Percentiles rank a stretch among this genome's conserved stretches.
These are phyloP conservation scores for Conus canariensis DNA, from an alignment of 2,888 invertebrate species.

Conservation along the genomic window DNA sequence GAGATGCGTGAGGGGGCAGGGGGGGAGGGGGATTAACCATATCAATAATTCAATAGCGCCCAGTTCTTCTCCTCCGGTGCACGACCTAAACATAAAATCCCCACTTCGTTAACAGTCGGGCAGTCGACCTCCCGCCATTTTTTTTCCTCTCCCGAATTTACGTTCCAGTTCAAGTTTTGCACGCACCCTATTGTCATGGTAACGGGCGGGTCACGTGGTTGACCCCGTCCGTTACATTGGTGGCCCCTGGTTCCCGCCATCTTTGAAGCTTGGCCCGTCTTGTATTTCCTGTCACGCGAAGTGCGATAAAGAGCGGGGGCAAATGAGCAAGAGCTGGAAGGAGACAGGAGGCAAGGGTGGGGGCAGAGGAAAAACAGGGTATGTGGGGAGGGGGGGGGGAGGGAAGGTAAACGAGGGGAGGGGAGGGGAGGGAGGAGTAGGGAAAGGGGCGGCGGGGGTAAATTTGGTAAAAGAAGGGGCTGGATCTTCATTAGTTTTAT, in stretches of 20 bases:
- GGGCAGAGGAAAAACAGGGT: neutral
- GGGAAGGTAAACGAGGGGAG: neutral
- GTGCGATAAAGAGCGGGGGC: neutral
- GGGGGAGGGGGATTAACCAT: neutral
- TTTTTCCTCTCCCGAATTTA: neutral
- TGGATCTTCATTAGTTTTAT: too few species aligned
- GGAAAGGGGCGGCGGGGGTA: neutral
- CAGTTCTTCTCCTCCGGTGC: too few species aligned
- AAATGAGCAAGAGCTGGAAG: neutral
- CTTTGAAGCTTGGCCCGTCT: slow-evolving; percentile 9
- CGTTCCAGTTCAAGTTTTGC: slow-evolving; percentile 18
- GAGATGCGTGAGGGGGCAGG: neutral
- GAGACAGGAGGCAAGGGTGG: neutral
- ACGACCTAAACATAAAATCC: too few species aligned
- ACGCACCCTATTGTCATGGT: slow-evolving; percentile 28
- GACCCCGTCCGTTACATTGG: slow-evolving; percentile 27
- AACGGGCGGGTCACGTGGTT: slow-evolving; percentile 22
- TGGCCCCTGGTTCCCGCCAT: neutral
- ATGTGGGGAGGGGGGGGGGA: neutral
- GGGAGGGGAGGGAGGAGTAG: neutral
- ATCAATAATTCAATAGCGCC: too few species aligned
- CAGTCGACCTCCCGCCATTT: neutral
- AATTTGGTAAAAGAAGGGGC: too few species aligned
- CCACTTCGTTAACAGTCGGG: too few species aligned
- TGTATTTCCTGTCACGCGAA: slow-evolving; percentile 27